Evolutionary conservation across 2,113 vertebrate genomes (phyloP).

Genomic region (Capreolus pygargus): DNA sequence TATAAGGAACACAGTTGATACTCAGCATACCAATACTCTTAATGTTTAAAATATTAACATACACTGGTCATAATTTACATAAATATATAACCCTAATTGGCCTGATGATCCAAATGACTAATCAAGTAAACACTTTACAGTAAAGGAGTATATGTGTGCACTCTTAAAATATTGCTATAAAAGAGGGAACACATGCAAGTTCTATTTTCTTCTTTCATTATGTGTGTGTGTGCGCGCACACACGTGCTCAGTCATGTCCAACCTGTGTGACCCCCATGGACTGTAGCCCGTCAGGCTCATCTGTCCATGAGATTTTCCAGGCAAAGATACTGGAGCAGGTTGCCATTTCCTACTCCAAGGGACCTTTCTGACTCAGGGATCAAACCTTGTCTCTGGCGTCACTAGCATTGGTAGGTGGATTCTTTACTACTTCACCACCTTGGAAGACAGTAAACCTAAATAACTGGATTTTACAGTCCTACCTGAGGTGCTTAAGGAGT

Average conservation of each 20-base stretch:
- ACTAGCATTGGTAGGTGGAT: not conserved
- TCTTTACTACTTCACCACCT: not conserved
- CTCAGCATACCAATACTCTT: not conserved
- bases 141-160: not conserved
- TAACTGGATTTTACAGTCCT: not conserved
- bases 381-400: not conserved
- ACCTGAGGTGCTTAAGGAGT: not conserved
- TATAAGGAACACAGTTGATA: not conserved
- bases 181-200: not conserved
- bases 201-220: not conserved
- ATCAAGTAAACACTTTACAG: not conserved
- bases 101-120: not conserved
- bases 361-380: not conserved
- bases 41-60: conserved; percentile 6
- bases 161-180: not conserved
- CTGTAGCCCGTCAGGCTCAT: not conserved
- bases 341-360: not conserved
- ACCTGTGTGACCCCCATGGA: not conserved
- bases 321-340: not conserved
- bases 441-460: not conserved
- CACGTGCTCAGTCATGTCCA: not conserved
- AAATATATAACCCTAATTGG: not conserved
- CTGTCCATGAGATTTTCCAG: not conserved
- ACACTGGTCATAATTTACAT: not conserved
- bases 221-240: accelerated